These are phyloP conservation scores for Eulemur rubriventer DNA, from an alignment of 2,797 vertebrate genomes.

Conservation along the genomic window DNA sequence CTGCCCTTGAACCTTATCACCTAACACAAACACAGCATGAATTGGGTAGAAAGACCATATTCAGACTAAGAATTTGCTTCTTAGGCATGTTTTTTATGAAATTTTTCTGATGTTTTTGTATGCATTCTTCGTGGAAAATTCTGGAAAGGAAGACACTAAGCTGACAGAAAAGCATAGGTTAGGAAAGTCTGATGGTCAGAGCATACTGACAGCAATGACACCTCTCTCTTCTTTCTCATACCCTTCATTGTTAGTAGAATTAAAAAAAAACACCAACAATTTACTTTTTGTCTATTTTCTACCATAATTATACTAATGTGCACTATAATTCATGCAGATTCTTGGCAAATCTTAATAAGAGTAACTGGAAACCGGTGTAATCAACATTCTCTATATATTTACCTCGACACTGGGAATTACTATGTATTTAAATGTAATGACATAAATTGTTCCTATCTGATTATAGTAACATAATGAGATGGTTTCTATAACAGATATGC, in stretches of 20 bases:
- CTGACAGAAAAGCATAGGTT: neutral
- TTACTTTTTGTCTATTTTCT: conserved; percentile 41
- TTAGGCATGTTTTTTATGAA: neutral
- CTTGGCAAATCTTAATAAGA: conserved; percentile 41
- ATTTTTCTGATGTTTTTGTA: neutral
- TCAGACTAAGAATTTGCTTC: conserved; percentile 3
- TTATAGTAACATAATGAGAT: conserved; percentile 69
- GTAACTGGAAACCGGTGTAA: conserved; percentile 62
- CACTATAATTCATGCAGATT: conserved; percentile 64
- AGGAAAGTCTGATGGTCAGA: neutral
- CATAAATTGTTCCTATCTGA: conserved; percentile 63
- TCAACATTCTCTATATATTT: conserved; percentile 71
- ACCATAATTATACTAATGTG: conserved; percentile 20
- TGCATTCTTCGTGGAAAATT: neutral
- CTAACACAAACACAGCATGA: neutral
- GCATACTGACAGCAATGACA: neutral
- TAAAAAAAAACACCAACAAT: neutral
- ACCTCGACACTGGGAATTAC: conserved; percentile 55
- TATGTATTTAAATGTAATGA: conserved; percentile 70
- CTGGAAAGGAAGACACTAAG: neutral
- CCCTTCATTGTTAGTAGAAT: neutral
- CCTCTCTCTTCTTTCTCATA: neutral
- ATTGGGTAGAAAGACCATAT: neutral
- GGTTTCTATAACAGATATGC: conserved; percentile 57
- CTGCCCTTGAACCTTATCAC: neutral